Evolutionary conservation across 2,113 vertebrate species (phyloP), one percentile per base, ranked within the genome.

Genomic region (Coptodon bakossiorum): DNA sequence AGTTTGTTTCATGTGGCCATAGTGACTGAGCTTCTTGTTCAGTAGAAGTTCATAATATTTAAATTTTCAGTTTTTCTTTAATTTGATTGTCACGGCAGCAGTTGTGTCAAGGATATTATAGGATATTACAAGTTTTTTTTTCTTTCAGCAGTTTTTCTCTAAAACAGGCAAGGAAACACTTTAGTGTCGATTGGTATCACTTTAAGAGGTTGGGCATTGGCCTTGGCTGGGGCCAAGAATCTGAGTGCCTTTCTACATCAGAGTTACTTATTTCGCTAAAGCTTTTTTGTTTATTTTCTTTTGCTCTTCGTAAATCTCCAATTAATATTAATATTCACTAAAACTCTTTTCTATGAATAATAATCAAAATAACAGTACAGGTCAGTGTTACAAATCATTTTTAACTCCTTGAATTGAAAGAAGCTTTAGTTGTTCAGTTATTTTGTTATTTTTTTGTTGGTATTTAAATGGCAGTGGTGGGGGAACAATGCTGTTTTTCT

Each of bases 241-340:
- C 68, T 29, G 22, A 48, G 13, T 68, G 36, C 36, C 63, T 8
- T 68, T 17, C 40, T 48, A 76, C 22, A 6, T 73, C 22, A 17
- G 0, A 76, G 43, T 76, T 48, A 7, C 14, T 48, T 76, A 29
- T 76, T 29, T 27, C 0, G 17, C 3, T 11, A 1, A 48, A 45
- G 9, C 5, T 6, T 45, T 45, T 73, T 36, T 11, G 5, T 63
- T 63, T 34, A 63, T 63, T 63, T 63, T 73, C 43, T 48, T 48
- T 45, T 73, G 22, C 22, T 17, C 40, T 0, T 76, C 24, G 0
- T 76, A 19, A 45, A 7, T 76, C 9, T 76, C 24, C 40, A 76
- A 45, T 29, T 76, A 76, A 17, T 48, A 48, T 76, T 29, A 76
- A 48, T 76, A 3, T 76, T 29, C 22, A 29, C 3, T 76, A 10